phyloP scores from a whole-genome alignment of 2,113 vertebrate species.

The Alethe diademata region DNA sequence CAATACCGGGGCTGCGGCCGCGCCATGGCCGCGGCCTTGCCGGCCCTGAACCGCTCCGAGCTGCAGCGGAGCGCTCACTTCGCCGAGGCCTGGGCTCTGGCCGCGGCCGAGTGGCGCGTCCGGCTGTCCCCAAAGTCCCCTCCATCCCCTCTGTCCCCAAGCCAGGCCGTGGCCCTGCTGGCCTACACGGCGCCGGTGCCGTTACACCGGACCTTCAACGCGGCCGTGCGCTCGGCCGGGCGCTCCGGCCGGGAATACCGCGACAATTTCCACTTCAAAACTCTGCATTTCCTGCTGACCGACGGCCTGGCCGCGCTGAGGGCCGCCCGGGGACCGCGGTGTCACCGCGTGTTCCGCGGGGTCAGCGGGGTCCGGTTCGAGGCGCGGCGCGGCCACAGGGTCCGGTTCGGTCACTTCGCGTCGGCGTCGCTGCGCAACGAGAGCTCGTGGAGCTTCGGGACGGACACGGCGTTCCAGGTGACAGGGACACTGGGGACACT shows the following conservation, averaged over 20 bases:
- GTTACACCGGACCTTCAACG: background rate
- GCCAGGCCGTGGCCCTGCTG: background rate
- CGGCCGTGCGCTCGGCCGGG: fast-evolving
- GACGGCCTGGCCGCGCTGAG: too few relatives aligned
- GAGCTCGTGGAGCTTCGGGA: too few relatives aligned
- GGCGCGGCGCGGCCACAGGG: too few relatives aligned
- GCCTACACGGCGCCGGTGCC: background rate
- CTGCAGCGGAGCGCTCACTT: background rate
- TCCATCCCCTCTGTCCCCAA: background rate
- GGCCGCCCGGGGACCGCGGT: too few relatives aligned
- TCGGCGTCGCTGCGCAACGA: too few relatives aligned
- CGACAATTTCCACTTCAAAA: too few relatives aligned
- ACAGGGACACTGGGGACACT: too few relatives aligned
- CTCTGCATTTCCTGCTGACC: too few relatives aligned
- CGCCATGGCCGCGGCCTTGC: background rate
- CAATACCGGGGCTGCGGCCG: background rate
- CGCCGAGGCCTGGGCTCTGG: background rate
- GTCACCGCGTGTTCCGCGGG: too few relatives aligned
- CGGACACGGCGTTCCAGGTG: too few relatives aligned
- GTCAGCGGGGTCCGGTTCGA: too few relatives aligned
- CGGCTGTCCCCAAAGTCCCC: fast-evolving
- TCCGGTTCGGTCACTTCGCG: too few relatives aligned
- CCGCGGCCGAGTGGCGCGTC: background rate
- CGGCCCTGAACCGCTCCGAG: background rate
- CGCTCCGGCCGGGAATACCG: background rate